Conservation (phyloP, 2,888 invertebrate species). For the Temnothorax ravouxi region DNA sequence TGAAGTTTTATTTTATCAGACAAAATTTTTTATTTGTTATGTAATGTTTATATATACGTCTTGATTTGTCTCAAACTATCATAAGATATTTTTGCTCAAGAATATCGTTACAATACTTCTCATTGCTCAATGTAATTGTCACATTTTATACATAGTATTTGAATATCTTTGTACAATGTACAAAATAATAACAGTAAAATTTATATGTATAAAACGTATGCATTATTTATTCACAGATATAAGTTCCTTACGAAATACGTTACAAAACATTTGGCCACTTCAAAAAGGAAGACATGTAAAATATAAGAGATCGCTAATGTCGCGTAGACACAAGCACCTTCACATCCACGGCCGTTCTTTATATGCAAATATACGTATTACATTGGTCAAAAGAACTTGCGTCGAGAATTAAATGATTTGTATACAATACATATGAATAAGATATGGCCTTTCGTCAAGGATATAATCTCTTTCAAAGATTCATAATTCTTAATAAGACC, state of each 20-base stretch:
- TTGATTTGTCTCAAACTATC: neutral
- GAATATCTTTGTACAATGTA: neutral
- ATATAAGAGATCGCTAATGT: conserved; percentile 2
- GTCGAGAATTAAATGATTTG: conserved; percentile 42
- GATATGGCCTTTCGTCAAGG: conserved; percentile 46
- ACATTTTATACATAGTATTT: neutral
- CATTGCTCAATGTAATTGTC: neutral
- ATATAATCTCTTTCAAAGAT: conserved; percentile 51
- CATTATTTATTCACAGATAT: conserved; percentile 65
- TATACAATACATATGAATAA: conserved; percentile 39
- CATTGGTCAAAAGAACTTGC: conserved; percentile 34
- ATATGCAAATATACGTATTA: conserved; percentile 32
- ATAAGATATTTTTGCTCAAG: neutral
- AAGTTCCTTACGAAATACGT: conserved; percentile 68
- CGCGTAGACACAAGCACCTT: neutral
- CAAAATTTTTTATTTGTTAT: neutral
- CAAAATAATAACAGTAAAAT: conserved; percentile 7
- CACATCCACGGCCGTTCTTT: conserved; percentile 4
- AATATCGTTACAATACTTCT: neutral
- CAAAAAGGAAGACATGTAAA: conserved; percentile 35
- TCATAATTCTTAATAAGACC: conserved; percentile 53
- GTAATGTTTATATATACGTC: too few relatives aligned
- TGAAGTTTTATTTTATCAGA: neutral
- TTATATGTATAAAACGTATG: conserved; percentile 56
- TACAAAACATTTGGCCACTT: conserved; percentile 69